Percentiles rank a stretch among this genome's conserved stretches.
Evolutionary conservation across 1,140 invertebrate genomes (phyloP).

Genomic region (Bombus superbus): DNA sequence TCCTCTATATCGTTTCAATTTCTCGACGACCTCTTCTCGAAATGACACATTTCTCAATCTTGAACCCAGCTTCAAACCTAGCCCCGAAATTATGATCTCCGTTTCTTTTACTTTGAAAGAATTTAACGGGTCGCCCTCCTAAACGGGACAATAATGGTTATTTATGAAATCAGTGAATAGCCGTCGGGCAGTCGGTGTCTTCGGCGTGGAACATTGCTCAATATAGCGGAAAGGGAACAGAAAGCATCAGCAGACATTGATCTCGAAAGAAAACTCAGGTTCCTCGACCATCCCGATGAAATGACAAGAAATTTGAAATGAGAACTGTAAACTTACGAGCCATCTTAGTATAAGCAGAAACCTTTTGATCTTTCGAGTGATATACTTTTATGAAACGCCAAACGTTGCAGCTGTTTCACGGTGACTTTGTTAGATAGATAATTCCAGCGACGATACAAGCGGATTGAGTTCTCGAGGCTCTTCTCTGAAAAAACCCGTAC

Average conservation of each 20-base stretch:
- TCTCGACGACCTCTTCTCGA: background rate
- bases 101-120: background rate
- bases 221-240: conserved; percentile 67
- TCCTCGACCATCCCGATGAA: conserved; percentile 14
- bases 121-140: conserved; percentile 31
- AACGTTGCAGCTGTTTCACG: conserved; percentile 49
- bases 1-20: background rate
- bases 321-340: conserved; percentile 76
- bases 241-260: conserved; percentile 11
- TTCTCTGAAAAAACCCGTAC: background rate
- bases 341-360: background rate
- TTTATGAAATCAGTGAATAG: conserved; percentile 70
- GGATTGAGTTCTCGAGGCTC: background rate
- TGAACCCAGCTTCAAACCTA: background rate
- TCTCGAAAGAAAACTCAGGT: conserved; percentile 60
- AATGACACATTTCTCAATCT: conserved; percentile 33
- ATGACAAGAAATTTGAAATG: conserved; percentile 61
- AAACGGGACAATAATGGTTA: conserved; percentile 70
- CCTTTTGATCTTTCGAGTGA: conserved; percentile 39
- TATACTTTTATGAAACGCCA: background rate
- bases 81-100: conserved; percentile 56
- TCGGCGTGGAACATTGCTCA: conserved; percentile 65
- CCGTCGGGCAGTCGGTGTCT: conserved; percentile 40
- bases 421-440: background rate
- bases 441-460: background rate